These are phyloP conservation scores for Chloebia gouldiae DNA, from an alignment of 2,113 vertebrate species.

Conservation along the genomic window DNA sequence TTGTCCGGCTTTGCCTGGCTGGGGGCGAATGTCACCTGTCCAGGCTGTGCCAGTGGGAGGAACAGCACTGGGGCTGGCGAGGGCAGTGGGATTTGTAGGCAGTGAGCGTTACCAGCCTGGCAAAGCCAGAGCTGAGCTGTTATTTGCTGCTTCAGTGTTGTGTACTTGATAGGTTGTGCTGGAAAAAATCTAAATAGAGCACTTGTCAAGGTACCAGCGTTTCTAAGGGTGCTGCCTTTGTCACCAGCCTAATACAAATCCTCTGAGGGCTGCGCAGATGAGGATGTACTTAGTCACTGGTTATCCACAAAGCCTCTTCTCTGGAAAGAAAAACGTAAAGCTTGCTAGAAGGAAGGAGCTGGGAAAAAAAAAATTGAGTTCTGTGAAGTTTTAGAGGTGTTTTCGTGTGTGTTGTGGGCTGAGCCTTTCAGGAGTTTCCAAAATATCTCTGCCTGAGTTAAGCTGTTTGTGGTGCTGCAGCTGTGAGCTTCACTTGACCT, in stretches of 20 bases:
- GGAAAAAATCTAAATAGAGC: background rate
- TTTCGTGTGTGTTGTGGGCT: background rate
- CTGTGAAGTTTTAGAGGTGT: background rate
- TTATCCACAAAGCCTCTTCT: background rate
- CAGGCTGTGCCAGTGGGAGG: background rate
- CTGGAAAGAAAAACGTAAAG: background rate
- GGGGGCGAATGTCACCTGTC: background rate
- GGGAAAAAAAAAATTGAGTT: background rate
- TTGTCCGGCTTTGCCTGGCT: background rate
- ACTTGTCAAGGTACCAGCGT: background rate
- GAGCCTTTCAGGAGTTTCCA: background rate
- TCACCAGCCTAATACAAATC: background rate
- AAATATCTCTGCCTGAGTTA: background rate
- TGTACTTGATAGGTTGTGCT: background rate
- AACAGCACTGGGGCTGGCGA: accelerated
- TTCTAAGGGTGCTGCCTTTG: background rate
- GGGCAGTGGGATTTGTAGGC: background rate
- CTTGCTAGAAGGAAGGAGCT: background rate
- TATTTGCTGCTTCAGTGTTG: background rate
- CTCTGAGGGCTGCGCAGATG: background rate
- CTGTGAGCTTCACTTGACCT: background rate
- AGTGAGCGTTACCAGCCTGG: accelerated
- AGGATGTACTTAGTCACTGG: background rate
- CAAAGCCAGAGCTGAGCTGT: background rate
- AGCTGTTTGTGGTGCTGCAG: background rate